Evolutionary conservation across 2,888 invertebrate genomes (phyloP).

Genomic region (Cynaeus angustus): DNA sequence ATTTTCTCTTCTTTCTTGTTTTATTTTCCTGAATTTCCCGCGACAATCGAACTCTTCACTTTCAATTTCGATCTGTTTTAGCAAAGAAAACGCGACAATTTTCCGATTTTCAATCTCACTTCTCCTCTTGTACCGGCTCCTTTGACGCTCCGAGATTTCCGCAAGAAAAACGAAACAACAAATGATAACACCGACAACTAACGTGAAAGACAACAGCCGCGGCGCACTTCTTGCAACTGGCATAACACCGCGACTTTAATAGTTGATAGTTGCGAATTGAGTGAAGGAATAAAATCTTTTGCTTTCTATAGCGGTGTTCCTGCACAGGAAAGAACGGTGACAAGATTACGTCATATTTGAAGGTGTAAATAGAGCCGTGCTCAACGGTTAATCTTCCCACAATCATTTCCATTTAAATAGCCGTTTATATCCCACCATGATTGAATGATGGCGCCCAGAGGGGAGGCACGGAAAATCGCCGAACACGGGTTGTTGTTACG

Average conservation of each 20-base stretch:
- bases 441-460: background rate
- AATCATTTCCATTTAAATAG: conserved; percentile 40
- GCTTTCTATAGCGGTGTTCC: conserved; percentile 23
- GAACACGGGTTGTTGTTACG: too few relatives aligned
- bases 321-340: conserved; percentile 42
- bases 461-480: background rate
- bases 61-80: conserved; percentile 58
- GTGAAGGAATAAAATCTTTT: conserved; percentile 31
- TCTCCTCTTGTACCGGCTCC: background rate
- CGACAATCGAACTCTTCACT: conserved; percentile 53
- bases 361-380: conserved; percentile 42
- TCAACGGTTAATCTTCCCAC: conserved; percentile 45
- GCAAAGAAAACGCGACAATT: conserved; percentile 58
- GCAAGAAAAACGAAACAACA: conserved; percentile 7
- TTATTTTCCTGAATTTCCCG: conserved; percentile 11
- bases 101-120: conserved; percentile 53
- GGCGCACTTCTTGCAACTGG: conserved; percentile 16
- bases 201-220: conserved; percentile 8
- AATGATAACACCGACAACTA: conserved; percentile 7
- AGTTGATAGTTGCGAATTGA: conserved; percentile 38
- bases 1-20: background rate
- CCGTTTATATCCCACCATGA: conserved; percentile 23
- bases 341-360: conserved; percentile 48
- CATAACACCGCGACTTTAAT: conserved; percentile 37
- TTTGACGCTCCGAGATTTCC: background rate